Evolutionary conservation across 2,113 vertebrate genomes (phyloP).

Genomic region (Odontophorus gujanensis): DNA sequence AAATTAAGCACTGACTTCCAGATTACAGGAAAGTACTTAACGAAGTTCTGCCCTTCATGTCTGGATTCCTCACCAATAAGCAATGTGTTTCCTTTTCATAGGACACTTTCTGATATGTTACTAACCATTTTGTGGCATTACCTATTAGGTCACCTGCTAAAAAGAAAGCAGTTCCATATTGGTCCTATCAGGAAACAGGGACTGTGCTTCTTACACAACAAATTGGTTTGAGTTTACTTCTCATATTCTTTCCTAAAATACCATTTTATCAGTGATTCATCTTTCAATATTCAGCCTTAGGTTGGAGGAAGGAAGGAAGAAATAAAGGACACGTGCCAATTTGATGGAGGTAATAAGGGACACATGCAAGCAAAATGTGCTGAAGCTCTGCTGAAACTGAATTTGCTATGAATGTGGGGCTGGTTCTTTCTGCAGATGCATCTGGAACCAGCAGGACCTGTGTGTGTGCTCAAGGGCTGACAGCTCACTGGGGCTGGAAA

Average conservation of each 20-base stretch:
- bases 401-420: background rate
- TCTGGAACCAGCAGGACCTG: background rate
- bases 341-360: background rate
- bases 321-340: background rate
- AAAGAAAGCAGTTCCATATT: background rate
- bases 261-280: constrained; percentile 14
- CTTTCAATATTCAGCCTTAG: background rate
- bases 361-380: background rate
- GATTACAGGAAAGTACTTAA: background rate
- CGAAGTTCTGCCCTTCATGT: background rate
- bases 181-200: constrained; percentile 1
- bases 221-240: background rate
- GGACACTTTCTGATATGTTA: background rate
- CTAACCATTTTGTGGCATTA: background rate
- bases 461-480: background rate
- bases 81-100: background rate
- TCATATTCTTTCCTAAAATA: background rate
- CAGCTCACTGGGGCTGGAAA: background rate
- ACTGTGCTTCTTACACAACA: background rate
- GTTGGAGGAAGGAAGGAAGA: background rate
- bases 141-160: background rate
- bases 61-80: background rate
- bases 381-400: background rate
- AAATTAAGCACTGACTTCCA: background rate
- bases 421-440: background rate